Base-by-base conservation (phyloP, 2,888 invertebrate genomes). In the Diloba caeruleocephala region DNA sequence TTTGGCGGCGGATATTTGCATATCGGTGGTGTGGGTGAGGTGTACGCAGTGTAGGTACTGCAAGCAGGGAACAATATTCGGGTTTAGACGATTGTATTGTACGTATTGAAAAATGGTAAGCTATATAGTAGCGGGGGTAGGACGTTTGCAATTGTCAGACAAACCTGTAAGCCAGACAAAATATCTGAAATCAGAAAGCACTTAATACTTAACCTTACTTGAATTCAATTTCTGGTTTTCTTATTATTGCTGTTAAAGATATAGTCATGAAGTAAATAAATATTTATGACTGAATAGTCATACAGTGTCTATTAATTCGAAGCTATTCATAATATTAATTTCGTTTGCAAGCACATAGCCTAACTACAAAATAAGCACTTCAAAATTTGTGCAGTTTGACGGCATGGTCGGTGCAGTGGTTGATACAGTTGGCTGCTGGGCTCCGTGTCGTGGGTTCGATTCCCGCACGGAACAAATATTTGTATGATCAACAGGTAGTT, bases 1-100 rank as follows among this genome's bases (percentile, higher is more conserved):
- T 84, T 87, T 74, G 79, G 71, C 80, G 79, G 85, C 79, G 84
- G 83, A 76, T 81, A 90, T 91, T 91, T 91, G 89, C 90, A 91
- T 91, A 90, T 90, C 89, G 78, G 78, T 46, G 54, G 83, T 78
- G 82, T 78, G 82, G 81, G 81, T 75, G 76, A 76, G 74, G 73
- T 74, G 78, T 71, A n/a, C n/a, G n/a, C n/a, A n/a, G 74, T 34
- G 37, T 28, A 78, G 80, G 78, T 75, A 79, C 79, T 79, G 77
- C 81, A 81, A 82, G 74, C 79, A 72, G 75, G 80, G 66, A 81
- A 87, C 88, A 86, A 89, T 89, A 88, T 89, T 84, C 73, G 81
- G 79, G 74, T 74, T 76, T 88, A 89, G 87, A 86, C 84, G 81
- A n/a, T n/a, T n/a, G n/a, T n/a, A n/a, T n/a, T n/a, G n/a, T n/a